A percentile compares a stretch with the other conserved stretches of the same genome.
Conservation (phyloP, 2,888 invertebrate species). For the Hyalella azteca region DNA sequence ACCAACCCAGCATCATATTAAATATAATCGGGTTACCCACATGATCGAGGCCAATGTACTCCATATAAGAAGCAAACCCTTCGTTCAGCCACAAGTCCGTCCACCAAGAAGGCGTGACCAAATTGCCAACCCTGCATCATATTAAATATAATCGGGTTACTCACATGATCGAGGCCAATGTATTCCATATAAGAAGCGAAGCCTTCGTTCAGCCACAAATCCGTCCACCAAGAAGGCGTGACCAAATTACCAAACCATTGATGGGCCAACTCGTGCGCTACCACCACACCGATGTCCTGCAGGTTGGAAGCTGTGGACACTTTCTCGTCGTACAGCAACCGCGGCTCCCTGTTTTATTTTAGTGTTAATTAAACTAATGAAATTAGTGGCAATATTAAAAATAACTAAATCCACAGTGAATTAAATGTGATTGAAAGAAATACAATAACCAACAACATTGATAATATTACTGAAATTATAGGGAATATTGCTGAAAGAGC, state of each 20-base stretch:
- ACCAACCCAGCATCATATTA: no score
- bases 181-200: constrained; percentile 80
- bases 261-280: constrained; percentile 84
- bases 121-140: constrained; percentile 77
- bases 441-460: no score
- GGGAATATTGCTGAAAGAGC: no score
- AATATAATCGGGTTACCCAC: no score
- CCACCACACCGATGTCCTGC: constrained; percentile 76
- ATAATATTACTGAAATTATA: no score
- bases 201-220: constrained; percentile 87
- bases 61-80: constrained; percentile 80
- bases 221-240: constrained; percentile 84
- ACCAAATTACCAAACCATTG: constrained; percentile 81
- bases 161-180: constrained; percentile 72
- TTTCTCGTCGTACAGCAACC: constrained; percentile 77
- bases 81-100: constrained; percentile 87
- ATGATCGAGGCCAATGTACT: constrained; percentile 73
- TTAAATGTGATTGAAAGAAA: no score
- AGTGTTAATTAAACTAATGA: no score
- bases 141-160: constrained; percentile 58
- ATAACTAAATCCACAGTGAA: no score
- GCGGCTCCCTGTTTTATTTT: constrained; percentile 75
- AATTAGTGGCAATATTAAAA: no score
- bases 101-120: constrained; percentile 85
- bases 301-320: constrained; percentile 67